phyloP scores from a whole-genome alignment of 2,888 invertebrate genomes.

The Heliconius ethilla region DNA sequence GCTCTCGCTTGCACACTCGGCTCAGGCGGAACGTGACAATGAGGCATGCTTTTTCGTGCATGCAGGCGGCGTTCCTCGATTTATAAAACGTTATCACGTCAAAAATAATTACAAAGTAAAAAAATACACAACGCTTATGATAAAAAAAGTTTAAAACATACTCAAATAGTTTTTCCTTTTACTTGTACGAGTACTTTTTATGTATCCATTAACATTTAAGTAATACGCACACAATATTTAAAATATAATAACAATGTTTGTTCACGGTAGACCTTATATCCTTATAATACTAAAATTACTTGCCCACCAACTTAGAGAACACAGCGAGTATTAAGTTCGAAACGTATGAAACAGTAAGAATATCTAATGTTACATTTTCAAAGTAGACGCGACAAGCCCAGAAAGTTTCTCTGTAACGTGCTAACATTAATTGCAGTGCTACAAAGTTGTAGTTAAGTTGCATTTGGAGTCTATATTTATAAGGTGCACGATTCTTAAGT shows the following conservation, averaged over 20 bases:
- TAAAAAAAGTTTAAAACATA: not conserved
- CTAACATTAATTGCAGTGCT: conserved; percentile 54
- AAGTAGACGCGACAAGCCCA: conserved; percentile 34
- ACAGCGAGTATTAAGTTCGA: conserved; percentile 22
- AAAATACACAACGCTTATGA: not conserved
- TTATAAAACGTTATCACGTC: not conserved
- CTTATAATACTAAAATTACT: conserved; percentile 1
- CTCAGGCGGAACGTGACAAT: too few species aligned
- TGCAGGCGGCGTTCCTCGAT: too few species aligned
- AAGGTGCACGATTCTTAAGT: conserved; percentile 30
- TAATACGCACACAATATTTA: not conserved
- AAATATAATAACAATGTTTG: not conserved
- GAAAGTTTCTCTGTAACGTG: conserved; percentile 42
- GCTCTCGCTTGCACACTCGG: too few species aligned
- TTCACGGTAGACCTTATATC: not conserved
- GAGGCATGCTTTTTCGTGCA: too few species aligned
- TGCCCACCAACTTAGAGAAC: not conserved
- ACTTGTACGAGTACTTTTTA: not conserved
- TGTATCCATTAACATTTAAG: not conserved
- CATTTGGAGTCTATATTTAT: conserved; percentile 49
- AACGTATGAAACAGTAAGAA: conserved; percentile 33
- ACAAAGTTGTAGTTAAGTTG: conserved; percentile 45
- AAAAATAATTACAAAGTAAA: not conserved
- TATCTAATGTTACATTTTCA: conserved; percentile 35
- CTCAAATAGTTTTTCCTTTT: not conserved